phyloP scores from a whole-genome alignment of 2,113 vertebrate species.

The Maccullochella peelii region DNA sequence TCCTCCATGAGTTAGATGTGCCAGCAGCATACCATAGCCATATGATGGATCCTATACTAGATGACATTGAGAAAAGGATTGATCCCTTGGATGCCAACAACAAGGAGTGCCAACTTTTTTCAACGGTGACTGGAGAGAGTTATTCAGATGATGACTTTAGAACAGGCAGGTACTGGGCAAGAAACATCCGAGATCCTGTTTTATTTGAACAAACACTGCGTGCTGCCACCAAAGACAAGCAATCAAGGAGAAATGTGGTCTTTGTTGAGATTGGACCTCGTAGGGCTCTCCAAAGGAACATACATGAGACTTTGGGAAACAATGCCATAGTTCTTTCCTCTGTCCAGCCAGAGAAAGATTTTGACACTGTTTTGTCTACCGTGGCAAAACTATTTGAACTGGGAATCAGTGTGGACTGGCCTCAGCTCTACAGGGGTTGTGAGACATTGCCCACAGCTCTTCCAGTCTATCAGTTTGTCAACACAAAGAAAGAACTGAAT shows the following conservation, averaged over 20 bases:
- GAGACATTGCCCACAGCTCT: conserved; percentile 81
- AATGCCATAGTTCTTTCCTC: conserved; percentile 80
- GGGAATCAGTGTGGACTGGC: conserved; percentile 86
- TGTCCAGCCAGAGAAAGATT: conserved; percentile 83
- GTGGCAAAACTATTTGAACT: conserved; percentile 86
- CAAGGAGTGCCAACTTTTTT: conserved; percentile 84
- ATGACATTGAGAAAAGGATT: conserved; percentile 78
- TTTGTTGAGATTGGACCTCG: conserved; percentile 91
- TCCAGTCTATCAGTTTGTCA: conserved; percentile 89
- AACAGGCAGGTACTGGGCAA: conserved; percentile 88
- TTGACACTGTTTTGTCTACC: conserved; percentile 77
- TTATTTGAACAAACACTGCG: conserved; percentile 85
- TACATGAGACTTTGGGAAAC: conserved; percentile 86
- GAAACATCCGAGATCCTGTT: conserved; percentile 87
- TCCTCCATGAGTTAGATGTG: conserved; percentile 85
- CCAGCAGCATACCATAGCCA: conserved; percentile 89
- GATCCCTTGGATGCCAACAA: conserved; percentile 68
- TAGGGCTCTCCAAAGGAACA: conserved; percentile 84
- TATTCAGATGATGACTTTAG: conserved; percentile 81
- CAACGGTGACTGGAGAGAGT: conserved; percentile 85
- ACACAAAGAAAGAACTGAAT: conserved; percentile 74
- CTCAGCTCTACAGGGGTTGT: conserved; percentile 82
- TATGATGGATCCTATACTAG: conserved; percentile 87
- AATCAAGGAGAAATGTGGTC: conserved; percentile 71
- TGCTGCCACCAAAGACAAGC: conserved; percentile 59